These are phyloP conservation scores for Percina caprodes DNA, from an alignment of 2,113 vertebrate genomes.

Conservation along the genomic window DNA sequence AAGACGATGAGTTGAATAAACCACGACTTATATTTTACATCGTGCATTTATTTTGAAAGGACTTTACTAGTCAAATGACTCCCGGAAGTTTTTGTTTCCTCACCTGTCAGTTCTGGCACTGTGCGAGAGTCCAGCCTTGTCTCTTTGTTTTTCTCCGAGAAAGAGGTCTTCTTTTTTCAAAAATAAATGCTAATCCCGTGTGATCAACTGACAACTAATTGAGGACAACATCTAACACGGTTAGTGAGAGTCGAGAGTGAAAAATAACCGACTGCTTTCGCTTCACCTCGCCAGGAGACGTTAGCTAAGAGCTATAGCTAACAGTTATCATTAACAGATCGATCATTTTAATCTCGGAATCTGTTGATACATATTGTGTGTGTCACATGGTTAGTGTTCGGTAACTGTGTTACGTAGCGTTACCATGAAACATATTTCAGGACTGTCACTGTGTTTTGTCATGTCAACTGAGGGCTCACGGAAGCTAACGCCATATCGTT, in stretches of 20 bases:
- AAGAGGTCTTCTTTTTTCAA: conserved; percentile 28
- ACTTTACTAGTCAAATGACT: conserved; percentile 48
- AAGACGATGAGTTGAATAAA: too few relatives aligned
- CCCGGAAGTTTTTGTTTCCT: conserved; percentile 84
- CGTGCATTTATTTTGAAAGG: conserved; percentile 76
- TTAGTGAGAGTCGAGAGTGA: conserved; percentile 41
- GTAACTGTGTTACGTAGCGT: not conserved
- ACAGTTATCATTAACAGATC: conserved; percentile 51
- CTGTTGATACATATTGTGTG: not conserved
- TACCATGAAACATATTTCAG: accelerated
- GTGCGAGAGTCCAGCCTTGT: conserved; percentile 54
- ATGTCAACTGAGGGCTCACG: conserved; percentile 41
- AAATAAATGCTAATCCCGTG: conserved; percentile 42
- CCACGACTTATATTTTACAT: too few relatives aligned
- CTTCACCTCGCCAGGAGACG: conserved; percentile 62
- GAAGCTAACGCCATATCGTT: conserved; percentile 63
- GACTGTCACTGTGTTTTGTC: not conserved
- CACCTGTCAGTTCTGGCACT: conserved; percentile 75
- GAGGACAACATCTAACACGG: conserved; percentile 68
- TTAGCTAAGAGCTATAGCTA: conserved; percentile 72
- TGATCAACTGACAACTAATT: conserved; percentile 30
- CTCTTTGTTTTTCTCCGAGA: conserved; percentile 60
- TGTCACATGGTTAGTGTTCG: not conserved
- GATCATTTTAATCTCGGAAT: conserved; percentile 3
- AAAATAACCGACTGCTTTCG: conserved; percentile 44